Percentiles rank a stretch among this genome's conserved stretches.
Conservation (phyloP, 2,797 vertebrate genomes). For the Allobates femoralis region DNA sequence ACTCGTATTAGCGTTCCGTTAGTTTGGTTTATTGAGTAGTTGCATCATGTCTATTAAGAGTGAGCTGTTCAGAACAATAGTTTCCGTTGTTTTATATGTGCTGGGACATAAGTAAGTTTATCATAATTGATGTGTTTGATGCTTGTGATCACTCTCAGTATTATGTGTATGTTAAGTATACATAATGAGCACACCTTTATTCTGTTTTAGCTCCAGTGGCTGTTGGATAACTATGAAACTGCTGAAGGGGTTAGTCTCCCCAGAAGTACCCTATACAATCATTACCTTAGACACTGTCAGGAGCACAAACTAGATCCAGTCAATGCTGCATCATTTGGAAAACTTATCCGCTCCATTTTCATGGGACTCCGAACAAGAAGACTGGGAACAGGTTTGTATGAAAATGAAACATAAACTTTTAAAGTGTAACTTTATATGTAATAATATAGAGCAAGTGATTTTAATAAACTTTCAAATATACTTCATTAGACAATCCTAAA, state of each 20-base stretch:
- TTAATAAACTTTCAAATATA: too few species aligned
- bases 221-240: conserved; percentile 85
- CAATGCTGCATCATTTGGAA: conserved; percentile 84
- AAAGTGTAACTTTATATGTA: too few species aligned
- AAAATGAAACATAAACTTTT: too few species aligned
- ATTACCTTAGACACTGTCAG: conserved; percentile 84
- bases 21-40: conserved; percentile 12
- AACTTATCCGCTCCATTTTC: conserved; percentile 84
- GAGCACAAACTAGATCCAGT: conserved; percentile 84
- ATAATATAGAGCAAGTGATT: too few species aligned
- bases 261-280: conserved; percentile 84
- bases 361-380: conserved; percentile 83
- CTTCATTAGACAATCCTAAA: too few species aligned
- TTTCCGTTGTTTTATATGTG: conserved; percentile 16
- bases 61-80: neutral
- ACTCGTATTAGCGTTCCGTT: conserved; percentile 27
- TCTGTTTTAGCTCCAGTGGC: conserved; percentile 80
- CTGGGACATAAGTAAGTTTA: neutral
- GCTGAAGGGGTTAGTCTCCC: conserved; percentile 85
- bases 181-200: conserved; percentile 58
- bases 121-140: neutral
- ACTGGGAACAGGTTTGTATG: conserved; percentile 80
- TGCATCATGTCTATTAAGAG: neutral
- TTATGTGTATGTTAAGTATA: conserved; percentile 52
- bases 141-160: neutral